Percentiles rank a stretch among this genome's conserved stretches.
These are phyloP conservation scores for Scaptomyza caliginosa DNA, from an alignment of 2,888 invertebrate species.

Conservation along the genomic window DNA sequence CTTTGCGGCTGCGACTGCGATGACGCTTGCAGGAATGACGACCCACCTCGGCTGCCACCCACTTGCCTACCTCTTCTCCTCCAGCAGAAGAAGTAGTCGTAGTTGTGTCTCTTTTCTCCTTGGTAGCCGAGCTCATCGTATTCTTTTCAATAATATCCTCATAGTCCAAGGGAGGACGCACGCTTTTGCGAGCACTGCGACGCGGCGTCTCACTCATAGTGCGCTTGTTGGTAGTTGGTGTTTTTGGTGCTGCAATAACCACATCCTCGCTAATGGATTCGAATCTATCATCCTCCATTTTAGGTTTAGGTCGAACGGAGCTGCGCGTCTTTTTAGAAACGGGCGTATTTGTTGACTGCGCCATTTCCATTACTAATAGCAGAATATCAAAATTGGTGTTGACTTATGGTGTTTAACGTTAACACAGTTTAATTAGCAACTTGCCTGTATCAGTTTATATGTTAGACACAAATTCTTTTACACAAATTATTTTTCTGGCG, in stretches of 20 bases:
- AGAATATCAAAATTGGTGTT: not conserved
- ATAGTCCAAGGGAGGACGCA: conserved; percentile 79
- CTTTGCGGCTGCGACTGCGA: conserved; percentile 53
- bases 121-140: conserved; percentile 40
- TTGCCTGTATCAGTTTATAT: conserved; percentile 30
- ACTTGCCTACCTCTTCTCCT: conserved; percentile 49
- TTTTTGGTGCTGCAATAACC: not conserved
- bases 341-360: conserved; percentile 34
- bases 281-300: not conserved
- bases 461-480: not conserved
- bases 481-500: conserved; percentile 1
- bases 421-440: not conserved
- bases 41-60: conserved; percentile 74
- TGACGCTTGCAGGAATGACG: conserved; percentile 68
- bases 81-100: not conserved
- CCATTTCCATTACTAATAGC: conserved; percentile 7
- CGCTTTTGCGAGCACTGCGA: conserved; percentile 78
- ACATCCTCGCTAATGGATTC: not conserved
- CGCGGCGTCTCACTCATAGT: conserved; percentile 64
- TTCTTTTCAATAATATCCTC: conserved; percentile 71
- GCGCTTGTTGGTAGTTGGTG: not conserved
- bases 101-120: conserved; percentile 16
- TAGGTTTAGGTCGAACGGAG: not conserved
- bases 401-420: not conserved
- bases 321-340: conserved; percentile 37